phyloP scores from a whole-genome alignment of 2,113 vertebrate genomes.

The Stictonetta naevosa region DNA sequence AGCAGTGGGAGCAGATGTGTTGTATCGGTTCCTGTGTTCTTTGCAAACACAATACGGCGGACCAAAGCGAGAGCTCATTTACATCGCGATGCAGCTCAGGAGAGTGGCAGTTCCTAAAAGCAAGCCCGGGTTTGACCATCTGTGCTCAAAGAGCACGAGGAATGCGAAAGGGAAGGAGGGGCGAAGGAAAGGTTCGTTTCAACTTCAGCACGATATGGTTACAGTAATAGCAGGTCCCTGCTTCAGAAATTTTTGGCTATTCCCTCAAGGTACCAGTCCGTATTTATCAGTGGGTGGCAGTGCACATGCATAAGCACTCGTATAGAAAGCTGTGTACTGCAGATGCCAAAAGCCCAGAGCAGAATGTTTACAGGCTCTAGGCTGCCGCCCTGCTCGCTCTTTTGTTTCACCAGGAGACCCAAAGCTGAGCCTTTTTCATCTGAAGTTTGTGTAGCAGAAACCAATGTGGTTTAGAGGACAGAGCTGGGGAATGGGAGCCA shows the following conservation, averaged over 20 bases:
- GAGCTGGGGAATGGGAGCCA: background rate
- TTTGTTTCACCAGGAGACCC: background rate
- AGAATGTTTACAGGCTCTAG: background rate
- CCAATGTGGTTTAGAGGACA: background rate
- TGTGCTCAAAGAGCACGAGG: background rate
- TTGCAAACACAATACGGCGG: background rate
- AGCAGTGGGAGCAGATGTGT: constrained; percentile 60
- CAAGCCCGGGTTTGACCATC: background rate
- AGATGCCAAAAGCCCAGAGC: background rate
- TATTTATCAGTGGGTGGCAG: background rate
- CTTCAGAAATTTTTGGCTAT: background rate
- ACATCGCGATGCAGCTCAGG: background rate
- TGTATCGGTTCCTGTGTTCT: constrained; percentile 48
- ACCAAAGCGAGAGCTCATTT: background rate
- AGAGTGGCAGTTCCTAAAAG: background rate
- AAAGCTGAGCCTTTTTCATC: background rate
- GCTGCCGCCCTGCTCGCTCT: background rate
- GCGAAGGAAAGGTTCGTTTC: background rate
- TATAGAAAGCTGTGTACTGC: background rate
- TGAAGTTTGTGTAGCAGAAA: constrained; percentile 13
- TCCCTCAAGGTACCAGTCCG: background rate
- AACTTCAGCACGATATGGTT: background rate
- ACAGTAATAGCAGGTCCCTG: background rate
- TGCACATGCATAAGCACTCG: background rate
- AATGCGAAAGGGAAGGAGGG: background rate